These are phyloP conservation scores for Brachyistius frenatus DNA, from an alignment of 2,113 vertebrate species.

Conservation along the genomic window DNA sequence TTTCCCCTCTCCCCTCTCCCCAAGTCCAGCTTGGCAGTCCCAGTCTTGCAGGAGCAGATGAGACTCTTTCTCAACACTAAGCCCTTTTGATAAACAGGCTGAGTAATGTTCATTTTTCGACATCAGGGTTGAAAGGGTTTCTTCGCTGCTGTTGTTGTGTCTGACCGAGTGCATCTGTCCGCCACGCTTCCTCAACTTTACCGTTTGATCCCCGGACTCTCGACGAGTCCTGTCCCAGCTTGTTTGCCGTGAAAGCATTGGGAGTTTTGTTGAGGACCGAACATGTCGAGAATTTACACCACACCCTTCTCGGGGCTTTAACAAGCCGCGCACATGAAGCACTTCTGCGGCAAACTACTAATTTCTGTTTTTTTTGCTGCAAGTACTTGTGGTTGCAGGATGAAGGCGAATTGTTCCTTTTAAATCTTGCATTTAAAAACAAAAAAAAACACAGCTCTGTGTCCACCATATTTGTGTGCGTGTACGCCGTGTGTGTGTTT, in stretches of 20 bases:
- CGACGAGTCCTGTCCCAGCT: slow-evolving; percentile 57
- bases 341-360: slow-evolving; percentile 57
- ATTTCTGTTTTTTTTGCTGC: slow-evolving; percentile 62
- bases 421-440: slow-evolving; percentile 39
- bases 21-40: slow-evolving; percentile 29
- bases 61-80: slow-evolving; percentile 40
- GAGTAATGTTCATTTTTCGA: slow-evolving; percentile 45
- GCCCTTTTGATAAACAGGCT: slow-evolving; percentile 42
- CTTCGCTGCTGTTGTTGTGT: slow-evolving; percentile 19
- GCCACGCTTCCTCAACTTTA: slow-evolving; percentile 38
- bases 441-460: slow-evolving; percentile 11
- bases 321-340: slow-evolving; percentile 59
- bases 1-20: neutral
- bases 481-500: slow-evolving; percentile 47
- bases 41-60: slow-evolving; percentile 49
- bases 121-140: slow-evolving; percentile 8
- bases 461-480: slow-evolving; percentile 6
- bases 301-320: slow-evolving; percentile 59
- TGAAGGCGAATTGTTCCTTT: slow-evolving; percentile 40
- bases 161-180: slow-evolving; percentile 5
- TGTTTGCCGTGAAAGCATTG: slow-evolving; percentile 49
- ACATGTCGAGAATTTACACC: slow-evolving; percentile 75
- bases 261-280: slow-evolving; percentile 51
- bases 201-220: slow-evolving; percentile 53
- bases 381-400: slow-evolving; percentile 47